Percentiles rank a stretch among this genome's conserved stretches.
phyloP scores from a whole-genome alignment of 1,140 invertebrate species.

The Drosophila kepulauana region DNA sequence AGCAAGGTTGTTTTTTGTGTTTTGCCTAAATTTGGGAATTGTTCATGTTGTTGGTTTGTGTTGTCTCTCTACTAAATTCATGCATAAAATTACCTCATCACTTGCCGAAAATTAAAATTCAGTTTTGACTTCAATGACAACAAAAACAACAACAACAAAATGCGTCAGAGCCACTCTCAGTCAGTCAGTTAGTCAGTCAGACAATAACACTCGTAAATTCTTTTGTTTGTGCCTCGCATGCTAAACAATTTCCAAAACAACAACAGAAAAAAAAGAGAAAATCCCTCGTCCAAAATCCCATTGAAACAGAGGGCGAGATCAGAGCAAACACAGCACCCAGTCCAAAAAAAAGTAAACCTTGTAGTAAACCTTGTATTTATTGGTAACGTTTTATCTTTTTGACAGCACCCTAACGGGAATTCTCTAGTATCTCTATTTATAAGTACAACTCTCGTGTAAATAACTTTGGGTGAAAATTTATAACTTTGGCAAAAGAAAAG shows the following conservation, averaged over 20 bases:
- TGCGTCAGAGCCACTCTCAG: slow-evolving; percentile 23
- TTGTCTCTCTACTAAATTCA: slow-evolving; percentile 44
- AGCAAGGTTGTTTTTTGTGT: slow-evolving; percentile 31
- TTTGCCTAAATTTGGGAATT: slow-evolving; percentile 56
- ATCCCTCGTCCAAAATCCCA: slow-evolving; percentile 4
- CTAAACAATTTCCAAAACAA: slow-evolving; percentile 70
- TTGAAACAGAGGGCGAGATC: slow-evolving; percentile 48
- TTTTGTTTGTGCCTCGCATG: slow-evolving; percentile 76
- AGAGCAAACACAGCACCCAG: not conserved
- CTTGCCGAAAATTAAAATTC: slow-evolving; percentile 73
- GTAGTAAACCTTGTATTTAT: slow-evolving; percentile 47
- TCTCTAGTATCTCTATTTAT: slow-evolving; percentile 11
- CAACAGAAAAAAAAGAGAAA: slow-evolving; percentile 41
- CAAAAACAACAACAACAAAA: slow-evolving; percentile 50
- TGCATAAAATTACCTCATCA: slow-evolving; percentile 83
- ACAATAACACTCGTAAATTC: slow-evolving; percentile 67
- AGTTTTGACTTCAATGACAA: slow-evolving; percentile 52
- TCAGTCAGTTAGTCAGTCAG: slow-evolving; percentile 43
- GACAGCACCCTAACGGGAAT: slow-evolving; percentile 39
- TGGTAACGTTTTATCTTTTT: slow-evolving; percentile 34
- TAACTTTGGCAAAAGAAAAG: slow-evolving; percentile 20
- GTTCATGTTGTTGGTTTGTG: slow-evolving; percentile 47
- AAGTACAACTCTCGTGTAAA: slow-evolving; percentile 17
- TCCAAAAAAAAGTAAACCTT: not conserved
- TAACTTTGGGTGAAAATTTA: slow-evolving; percentile 19